Evolutionary conservation across 2,888 invertebrate species (phyloP), one percentile per base, ranked within the genome.

Genomic region (Gasteruption jaculator): DNA sequence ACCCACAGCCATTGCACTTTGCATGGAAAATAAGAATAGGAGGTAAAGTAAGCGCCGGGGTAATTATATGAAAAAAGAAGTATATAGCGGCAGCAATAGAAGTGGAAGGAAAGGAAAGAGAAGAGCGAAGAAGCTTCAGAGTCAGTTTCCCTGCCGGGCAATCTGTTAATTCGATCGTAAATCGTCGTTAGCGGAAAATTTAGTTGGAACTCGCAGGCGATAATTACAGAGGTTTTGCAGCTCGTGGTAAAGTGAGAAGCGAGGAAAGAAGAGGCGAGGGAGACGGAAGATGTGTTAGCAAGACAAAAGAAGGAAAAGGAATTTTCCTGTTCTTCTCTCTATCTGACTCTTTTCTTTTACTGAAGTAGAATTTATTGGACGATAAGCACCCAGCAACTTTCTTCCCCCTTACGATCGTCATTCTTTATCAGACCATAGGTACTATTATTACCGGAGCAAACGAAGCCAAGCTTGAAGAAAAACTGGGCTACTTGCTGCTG

Each of bases 81-180:
- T n/a, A 12, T 6, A 24, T 15, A 22, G 16, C 16, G 16, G 19
- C 10, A n/a, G 26, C 27, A 19, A 35, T 40, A 38, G 25, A 20
- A 19, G 45, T 20, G 24, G 11, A 35, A 29, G 11, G 32, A 32
- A 31, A 47, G 26, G 19, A 15, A 32, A 19, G 14, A 44, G 31
- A 43, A 26, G 43, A 42, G 32, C 18, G 36, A 41, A 45, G 44
- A 41, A 45, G 34, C 19, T 46, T 27, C n/a, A n/a, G n/a, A n/a
- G 26, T 24, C 33, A 38, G 43, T 43, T 45, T 44, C 41, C 33
- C 49, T 43, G 42, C 38, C 41, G 41, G 51, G 52, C 57, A 58
- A 63, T 65, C 60, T 55, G 60, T 63, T 64, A 63, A 65, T 63
- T 63, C 57, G 63, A 62, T 62, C 63, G 60, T 65, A 65, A 65